phyloP scores from a whole-genome alignment of 2,888 invertebrate species.

The Stictocephala bisonia region DNA sequence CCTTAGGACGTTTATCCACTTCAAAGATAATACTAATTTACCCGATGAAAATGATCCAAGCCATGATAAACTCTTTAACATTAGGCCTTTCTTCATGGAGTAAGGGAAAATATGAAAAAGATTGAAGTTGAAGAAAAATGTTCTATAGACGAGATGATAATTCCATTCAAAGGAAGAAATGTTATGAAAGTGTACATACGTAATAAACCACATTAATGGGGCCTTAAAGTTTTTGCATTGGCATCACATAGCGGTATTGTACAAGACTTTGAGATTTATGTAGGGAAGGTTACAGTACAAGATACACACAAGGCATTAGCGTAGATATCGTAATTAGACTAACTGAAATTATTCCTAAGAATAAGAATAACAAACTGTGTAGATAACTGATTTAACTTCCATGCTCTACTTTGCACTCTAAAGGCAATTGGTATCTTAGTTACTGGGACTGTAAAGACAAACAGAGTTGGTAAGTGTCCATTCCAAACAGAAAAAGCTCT shows the following conservation, averaged over 20 bases:
- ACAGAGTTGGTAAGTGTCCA: constrained; percentile 8
- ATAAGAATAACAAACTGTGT: constrained; percentile 16
- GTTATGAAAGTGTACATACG: constrained; percentile 57
- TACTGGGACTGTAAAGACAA: constrained; percentile 3
- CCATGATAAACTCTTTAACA: constrained; percentile 57
- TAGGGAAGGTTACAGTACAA: constrained; percentile 29
- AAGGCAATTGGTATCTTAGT: constrained; percentile 27
- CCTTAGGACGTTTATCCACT: background rate
- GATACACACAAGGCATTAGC: constrained; percentile 17
- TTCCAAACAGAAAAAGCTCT: constrained; percentile 14
- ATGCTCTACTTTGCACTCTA: constrained; percentile 10
- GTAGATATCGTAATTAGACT: constrained; percentile 35
- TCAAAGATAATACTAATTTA: constrained; percentile 22
- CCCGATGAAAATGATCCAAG: constrained; percentile 1
- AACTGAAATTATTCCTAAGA: constrained; percentile 15
- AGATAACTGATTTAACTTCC: constrained; percentile 30
- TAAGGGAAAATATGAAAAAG: constrained; percentile 51
- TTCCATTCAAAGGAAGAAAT: constrained; percentile 59
- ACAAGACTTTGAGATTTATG: constrained; percentile 37
- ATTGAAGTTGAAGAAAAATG: background rate
- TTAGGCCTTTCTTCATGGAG: constrained; percentile 53
- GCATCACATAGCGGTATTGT: constrained; percentile 24
- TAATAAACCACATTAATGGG: constrained; percentile 58
- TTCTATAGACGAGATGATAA: constrained; percentile 60
- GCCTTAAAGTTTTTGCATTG: constrained; percentile 54